Evolutionary conservation across 2,113 vertebrate genomes (phyloP).

Genomic region (Crotalus helleri): DNA sequence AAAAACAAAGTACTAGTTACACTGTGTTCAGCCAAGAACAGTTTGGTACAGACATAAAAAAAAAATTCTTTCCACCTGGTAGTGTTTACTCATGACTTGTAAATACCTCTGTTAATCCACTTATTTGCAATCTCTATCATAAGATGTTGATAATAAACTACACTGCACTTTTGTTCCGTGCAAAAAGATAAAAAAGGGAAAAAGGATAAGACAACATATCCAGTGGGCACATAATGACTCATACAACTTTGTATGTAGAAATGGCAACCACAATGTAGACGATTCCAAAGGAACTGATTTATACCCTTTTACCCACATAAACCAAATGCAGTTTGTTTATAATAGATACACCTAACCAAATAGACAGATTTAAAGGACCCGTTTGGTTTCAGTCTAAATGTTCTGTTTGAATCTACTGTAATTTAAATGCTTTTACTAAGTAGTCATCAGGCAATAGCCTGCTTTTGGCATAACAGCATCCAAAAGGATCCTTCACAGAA

Average conservation of each 20-base stretch:
- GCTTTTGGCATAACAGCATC: neutral
- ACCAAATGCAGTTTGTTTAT: neutral
- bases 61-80: constrained; percentile 24
- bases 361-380: neutral
- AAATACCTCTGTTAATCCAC: constrained; percentile 29
- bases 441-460: neutral
- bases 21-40: constrained; percentile 34
- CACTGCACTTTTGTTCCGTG: constrained; percentile 11
- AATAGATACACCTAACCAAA: neutral
- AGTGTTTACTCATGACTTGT: constrained; percentile 34
- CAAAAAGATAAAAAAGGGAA: constrained; percentile 18
- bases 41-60: constrained; percentile 31
- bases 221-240: neutral
- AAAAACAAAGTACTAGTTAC: constrained; percentile 26
- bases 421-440: constrained; percentile 6
- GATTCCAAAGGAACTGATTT: neutral
- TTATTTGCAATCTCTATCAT: constrained; percentile 18
- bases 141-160: constrained; percentile 31
- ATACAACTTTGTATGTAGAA: constrained; percentile 7
- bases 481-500: neutral
- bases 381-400: neutral
- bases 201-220: constrained; percentile 13
- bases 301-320: neutral
- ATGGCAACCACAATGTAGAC: neutral
- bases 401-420: neutral